A percentile compares a stretch with the other conserved stretches of the same genome.
These are phyloP conservation scores for Nansenia antarctica DNA, from an alignment of 2,113 vertebrate species.

Conservation along the genomic window DNA sequence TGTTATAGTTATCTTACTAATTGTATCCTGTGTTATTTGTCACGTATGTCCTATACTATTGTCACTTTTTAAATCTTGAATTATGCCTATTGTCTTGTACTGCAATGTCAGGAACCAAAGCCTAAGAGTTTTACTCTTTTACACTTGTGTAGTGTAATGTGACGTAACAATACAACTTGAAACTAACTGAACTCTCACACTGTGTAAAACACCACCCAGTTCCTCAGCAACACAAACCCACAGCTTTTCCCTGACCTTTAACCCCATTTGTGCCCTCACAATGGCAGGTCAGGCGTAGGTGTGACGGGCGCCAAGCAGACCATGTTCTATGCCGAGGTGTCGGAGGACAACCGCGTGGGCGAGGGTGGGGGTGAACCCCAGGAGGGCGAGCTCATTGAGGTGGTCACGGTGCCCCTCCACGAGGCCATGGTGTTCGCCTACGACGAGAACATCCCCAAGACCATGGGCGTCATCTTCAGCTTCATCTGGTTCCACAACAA, in stretches of 20 bases:
- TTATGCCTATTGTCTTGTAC: too few relatives aligned
- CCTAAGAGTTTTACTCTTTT: too few relatives aligned
- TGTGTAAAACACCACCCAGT: too few relatives aligned
- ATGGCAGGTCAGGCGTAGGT: conserved; percentile 83
- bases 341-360: conserved; percentile 80
- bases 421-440: conserved; percentile 89
- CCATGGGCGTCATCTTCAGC: conserved; percentile 87
- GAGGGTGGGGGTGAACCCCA: conserved; percentile 80
- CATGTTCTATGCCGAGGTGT: conserved; percentile 88
- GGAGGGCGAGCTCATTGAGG: conserved; percentile 90
- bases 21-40: too few relatives aligned
- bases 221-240: too few relatives aligned
- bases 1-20: too few relatives aligned
- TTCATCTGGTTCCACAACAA: conserved; percentile 91
- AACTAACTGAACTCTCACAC: too few relatives aligned
- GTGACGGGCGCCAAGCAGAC: conserved; percentile 85
- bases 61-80: too few relatives aligned
- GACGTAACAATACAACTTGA: too few relatives aligned
- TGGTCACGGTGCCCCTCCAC: conserved; percentile 85
- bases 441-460: conserved; percentile 83
- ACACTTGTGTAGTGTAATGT: too few relatives aligned
- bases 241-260: background rate
- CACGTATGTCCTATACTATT: too few relatives aligned
- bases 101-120: too few relatives aligned
- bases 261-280: background rate